Evolutionary conservation across 2,797 vertebrate genomes (phyloP), one percentile per base, ranked within the genome.

Genomic region (Crocidura indochinensis): DNA sequence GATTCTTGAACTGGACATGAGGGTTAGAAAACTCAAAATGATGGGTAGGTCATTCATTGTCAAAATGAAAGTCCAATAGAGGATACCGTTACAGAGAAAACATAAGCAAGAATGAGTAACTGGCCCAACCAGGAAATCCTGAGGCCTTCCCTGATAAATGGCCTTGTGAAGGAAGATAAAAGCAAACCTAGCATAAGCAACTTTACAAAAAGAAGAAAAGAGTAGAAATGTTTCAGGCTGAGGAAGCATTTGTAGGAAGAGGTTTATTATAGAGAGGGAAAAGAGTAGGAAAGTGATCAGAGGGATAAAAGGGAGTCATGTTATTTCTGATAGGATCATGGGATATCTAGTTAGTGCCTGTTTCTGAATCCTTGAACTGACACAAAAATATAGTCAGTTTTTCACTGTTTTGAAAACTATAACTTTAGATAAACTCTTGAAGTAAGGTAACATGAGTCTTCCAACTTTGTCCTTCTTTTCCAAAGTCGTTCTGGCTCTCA

Each of bases 91-190:
- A 72, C 8, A 65, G 64, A 26, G n/a, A 51, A 10, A 65, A 10
- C 26, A 5, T 6, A 0, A 26, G 3, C 1, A 1, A 2, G 22
- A 4, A 51, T 72, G n/a, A 68, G 8, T 14, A 26, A 31, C 20
- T 73, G 22, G 20, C 51, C 53, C 53, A 78, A 44, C 17, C 22
- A 19, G 6, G 31, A 20, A 15, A 27, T 29, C 62, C 64, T 31
- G 60, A 77, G 29, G 24, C 51, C 31, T 86, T 80, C 49, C 46
- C 74, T 19, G 46, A 76, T 79, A 65, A 79, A 65, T 31, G 68
- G 92, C 10, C 79, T 46, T 38, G 20, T 53, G 11, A 73, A 27
- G 31, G 46, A 62, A 69, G 90, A 6, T 0, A 14, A 49, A 80
- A 29, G 47, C 31, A 26, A 51, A 51, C 3, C 0, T 24, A 0